phyloP scores from a whole-genome alignment of 2,888 invertebrate species.

The Papilio elwesi region DNA sequence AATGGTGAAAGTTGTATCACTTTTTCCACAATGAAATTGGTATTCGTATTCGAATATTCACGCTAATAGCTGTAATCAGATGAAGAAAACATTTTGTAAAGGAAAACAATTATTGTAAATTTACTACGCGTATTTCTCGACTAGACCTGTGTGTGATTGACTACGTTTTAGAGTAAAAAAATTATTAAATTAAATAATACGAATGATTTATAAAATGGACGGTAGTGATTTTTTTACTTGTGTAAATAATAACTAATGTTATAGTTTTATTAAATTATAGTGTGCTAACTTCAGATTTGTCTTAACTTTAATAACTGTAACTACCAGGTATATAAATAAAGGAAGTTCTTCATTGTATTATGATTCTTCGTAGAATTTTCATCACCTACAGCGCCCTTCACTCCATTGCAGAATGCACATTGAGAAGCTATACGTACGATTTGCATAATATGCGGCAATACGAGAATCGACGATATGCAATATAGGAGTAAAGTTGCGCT shows the following conservation, averaged over 20 bases:
- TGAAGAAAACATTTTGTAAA: slow-evolving; percentile 23
- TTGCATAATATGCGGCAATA: not conserved
- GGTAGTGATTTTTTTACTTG: slow-evolving; percentile 81
- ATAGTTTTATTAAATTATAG: slow-evolving; percentile 48
- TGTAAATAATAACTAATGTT: slow-evolving; percentile 71
- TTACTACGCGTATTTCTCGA: slow-evolving; percentile 5
- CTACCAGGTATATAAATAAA: slow-evolving; percentile 33
- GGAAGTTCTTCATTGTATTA: slow-evolving; percentile 30
- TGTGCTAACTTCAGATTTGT: slow-evolving; percentile 35
- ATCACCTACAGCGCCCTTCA: too few relatives aligned
- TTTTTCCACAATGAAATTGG: slow-evolving; percentile 20
- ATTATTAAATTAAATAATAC: not conserved
- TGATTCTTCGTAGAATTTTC: not conserved
- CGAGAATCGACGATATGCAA: slow-evolving; percentile 5
- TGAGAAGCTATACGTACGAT: not conserved
- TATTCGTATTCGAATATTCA: slow-evolving; percentile 15
- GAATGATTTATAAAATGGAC: not conserved
- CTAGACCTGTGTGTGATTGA: slow-evolving; percentile 21
- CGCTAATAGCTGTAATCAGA: not conserved
- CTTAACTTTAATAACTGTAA: slow-evolving; percentile 31
- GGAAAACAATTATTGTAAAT: slow-evolving; percentile 15
- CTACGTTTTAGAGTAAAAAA: slow-evolving; percentile 16
- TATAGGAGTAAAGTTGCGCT: slow-evolving; percentile 11
- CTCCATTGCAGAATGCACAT: not conserved
- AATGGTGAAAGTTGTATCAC: slow-evolving; percentile 3